Base-by-base conservation (phyloP, 2,113 vertebrate genomes). In the Caranx melampygus region DNA sequence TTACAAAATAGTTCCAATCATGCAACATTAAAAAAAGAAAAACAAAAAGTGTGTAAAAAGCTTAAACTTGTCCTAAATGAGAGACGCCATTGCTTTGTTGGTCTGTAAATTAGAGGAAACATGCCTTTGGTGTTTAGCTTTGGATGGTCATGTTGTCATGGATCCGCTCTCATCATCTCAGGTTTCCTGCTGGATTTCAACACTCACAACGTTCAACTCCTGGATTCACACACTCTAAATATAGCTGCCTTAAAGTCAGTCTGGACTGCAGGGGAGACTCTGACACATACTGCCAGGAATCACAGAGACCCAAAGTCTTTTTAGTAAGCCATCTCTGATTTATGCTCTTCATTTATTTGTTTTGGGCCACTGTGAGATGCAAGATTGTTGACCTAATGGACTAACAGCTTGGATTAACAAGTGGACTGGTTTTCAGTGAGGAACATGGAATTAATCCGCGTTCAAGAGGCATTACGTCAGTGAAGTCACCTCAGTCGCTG, bases 171-270 rank as follows among this genome's bases (percentile, higher is more conserved):
- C 81, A 18, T 81, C 81, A n/a, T 87, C 92, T 94, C 93, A 75
- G 75, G 82, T 95, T 94, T 83, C 92, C 61, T 61, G 62, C 69
- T 59, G 78, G 80, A 78, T 81, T 75, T 83, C 74, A 37, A 49
- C 67, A 13, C 65, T 82, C 77, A 16, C 64, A 86, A 71, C 66
- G 45, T 87, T 79, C 84, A 67, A 45, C 82, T 88, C 63, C 84
- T 66, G 73, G 84, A 91, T 93, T 94, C 91, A 88, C 92, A 90
- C 69, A 21, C 76, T 91, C 94, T 95, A 95, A 94, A 89, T 90
- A 89, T 95, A 95, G 89, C 84, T 35, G 80, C 55, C 62, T 83
- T 85, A 73, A 89, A 93, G 84, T 82, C 78, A 18, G 70, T 75
- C 65, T 3, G 40, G 0, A 64, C 72, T 58, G 59, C 68, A 60